A percentile compares a stretch with the other conserved stretches of the same genome.
Evolutionary conservation across 2,888 invertebrate species (phyloP).

Genomic region (Sinohyriopsis cumingii): DNA sequence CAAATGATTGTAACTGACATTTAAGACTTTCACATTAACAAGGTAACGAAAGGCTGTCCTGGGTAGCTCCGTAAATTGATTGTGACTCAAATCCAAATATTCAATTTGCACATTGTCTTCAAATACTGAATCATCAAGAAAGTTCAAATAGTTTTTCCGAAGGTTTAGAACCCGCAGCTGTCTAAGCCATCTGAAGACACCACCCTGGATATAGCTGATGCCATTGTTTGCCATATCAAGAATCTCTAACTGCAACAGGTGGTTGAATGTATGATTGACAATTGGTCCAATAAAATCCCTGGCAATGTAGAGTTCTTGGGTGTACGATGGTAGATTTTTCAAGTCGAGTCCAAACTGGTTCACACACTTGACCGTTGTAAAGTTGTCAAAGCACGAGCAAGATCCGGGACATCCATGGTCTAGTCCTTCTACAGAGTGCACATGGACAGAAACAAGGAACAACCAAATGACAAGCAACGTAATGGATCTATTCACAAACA

Average conservation of each 20-base stretch:
- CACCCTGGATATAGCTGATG: slow-evolving; percentile 33
- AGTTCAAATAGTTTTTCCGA: slow-evolving; percentile 42
- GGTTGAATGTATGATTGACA: slow-evolving; percentile 38
- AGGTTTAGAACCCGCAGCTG: slow-evolving; percentile 34
- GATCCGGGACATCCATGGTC: slow-evolving; percentile 18
- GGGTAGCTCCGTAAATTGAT: slow-evolving; percentile 47
- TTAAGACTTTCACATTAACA: slow-evolving; percentile 45
- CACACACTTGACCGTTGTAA: slow-evolving; percentile 18
- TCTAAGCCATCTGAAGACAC: slow-evolving; percentile 34
- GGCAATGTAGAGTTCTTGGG: slow-evolving; percentile 31
- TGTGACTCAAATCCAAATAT: slow-evolving; percentile 53
- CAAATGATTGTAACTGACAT: slow-evolving; percentile 55
- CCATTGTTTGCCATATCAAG: slow-evolving; percentile 37
- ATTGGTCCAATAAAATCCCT: slow-evolving; percentile 39
- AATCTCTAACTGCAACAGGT: slow-evolving; percentile 27
- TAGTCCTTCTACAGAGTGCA: too few species aligned
- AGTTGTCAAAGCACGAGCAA: slow-evolving; percentile 21
- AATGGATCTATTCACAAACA: too few species aligned
- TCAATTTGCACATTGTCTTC: slow-evolving; percentile 39
- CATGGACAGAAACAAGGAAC: too few species aligned
- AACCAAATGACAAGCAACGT: too few species aligned
- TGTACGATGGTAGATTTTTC: slow-evolving; percentile 16
- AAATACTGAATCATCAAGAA: slow-evolving; percentile 47
- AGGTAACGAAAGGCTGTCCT: slow-evolving; percentile 44
- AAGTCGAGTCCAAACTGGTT: slow-evolving; percentile 15